A percentile compares a stretch with the other conserved stretches of the same genome.
These are phyloP conservation scores for Danio kyathit DNA, from an alignment of 2,797 vertebrate species.

Conservation along the genomic window DNA sequence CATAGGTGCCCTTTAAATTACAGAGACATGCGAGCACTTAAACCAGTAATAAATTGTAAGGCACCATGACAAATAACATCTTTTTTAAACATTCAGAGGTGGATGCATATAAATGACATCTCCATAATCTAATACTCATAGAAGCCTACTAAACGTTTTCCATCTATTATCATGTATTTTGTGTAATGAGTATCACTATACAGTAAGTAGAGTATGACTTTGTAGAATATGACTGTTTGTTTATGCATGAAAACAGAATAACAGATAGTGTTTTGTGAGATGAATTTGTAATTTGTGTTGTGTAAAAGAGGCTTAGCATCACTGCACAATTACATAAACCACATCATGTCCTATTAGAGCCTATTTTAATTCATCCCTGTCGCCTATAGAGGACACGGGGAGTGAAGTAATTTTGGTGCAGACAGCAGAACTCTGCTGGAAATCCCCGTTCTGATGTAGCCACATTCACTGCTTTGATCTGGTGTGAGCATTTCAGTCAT, in stretches of 20 bases:
- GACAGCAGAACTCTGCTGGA: slow-evolving; percentile 37
- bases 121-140: too few relatives aligned
- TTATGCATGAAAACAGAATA: background rate
- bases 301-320: slow-evolving; percentile 14
- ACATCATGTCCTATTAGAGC: slow-evolving; percentile 70
- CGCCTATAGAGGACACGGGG: slow-evolving; percentile 64
- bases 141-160: too few relatives aligned
- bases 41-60: too few relatives aligned
- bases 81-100: too few relatives aligned
- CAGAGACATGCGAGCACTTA: too few relatives aligned
- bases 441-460: slow-evolving; percentile 60
- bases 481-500: slow-evolving; percentile 60
- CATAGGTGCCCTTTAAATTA: too few relatives aligned
- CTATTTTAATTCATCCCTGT: slow-evolving; percentile 74
- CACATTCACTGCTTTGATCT: slow-evolving; percentile 61
- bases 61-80: too few relatives aligned
- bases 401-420: slow-evolving; percentile 35
- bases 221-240: background rate
- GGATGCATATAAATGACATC: too few relatives aligned
- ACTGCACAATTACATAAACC: slow-evolving; percentile 71
- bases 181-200: too few relatives aligned
- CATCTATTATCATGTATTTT: background rate
- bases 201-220: background rate
- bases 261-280: background rate
- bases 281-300: slow-evolving; percentile 10